Conservation (phyloP, 2,797 vertebrate genomes). For the Fringilla coelebs region DNA sequence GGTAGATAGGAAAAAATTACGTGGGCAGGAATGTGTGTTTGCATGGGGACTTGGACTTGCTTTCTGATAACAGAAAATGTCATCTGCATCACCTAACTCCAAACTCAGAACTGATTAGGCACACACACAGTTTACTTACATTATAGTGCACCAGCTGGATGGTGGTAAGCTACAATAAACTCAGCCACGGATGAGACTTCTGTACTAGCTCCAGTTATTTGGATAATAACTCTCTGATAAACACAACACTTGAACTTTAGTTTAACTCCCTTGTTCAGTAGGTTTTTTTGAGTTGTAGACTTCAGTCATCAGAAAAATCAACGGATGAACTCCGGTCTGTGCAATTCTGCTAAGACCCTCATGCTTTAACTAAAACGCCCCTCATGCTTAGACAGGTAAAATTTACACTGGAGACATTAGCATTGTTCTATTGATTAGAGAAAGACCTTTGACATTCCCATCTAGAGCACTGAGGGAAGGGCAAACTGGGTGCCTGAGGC, state of each 20-base stretch:
- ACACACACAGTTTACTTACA: background rate
- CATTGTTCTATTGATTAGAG: background rate
- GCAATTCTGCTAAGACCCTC: background rate
- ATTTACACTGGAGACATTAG: background rate
- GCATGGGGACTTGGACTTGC: background rate
- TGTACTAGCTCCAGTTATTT: background rate
- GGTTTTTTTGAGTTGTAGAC: background rate
- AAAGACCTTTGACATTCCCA: background rate
- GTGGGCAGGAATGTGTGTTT: background rate
- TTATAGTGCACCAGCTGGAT: background rate
- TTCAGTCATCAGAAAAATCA: conserved; percentile 19
- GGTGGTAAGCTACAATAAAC: background rate
- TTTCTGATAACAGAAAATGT: background rate
- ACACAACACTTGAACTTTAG: background rate
- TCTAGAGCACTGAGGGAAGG: background rate
- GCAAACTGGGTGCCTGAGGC: background rate
- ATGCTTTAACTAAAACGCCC: background rate
- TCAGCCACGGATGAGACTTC: background rate
- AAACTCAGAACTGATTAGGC: background rate
- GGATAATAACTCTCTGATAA: background rate
- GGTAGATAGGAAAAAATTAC: background rate
- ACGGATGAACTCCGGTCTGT: background rate
- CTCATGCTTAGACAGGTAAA: background rate
- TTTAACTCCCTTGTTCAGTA: background rate
- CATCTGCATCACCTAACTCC: background rate